Conservation (phyloP, 1,140 invertebrate species). For the Temnothorax curvispinosus region DNA sequence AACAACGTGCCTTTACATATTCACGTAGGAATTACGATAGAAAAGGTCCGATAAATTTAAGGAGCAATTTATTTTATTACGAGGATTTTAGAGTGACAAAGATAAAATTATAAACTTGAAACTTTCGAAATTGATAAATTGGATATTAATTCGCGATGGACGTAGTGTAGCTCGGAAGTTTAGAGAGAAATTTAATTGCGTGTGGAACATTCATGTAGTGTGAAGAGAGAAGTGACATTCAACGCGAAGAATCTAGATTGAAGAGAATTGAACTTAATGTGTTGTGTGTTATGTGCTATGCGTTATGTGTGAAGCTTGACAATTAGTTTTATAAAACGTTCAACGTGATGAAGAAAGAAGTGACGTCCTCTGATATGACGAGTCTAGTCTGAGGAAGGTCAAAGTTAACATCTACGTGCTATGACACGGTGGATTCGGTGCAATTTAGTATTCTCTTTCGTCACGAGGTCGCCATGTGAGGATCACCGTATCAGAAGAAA, state of each 20-base stretch:
- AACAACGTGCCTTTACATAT: background rate
- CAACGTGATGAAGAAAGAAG: background rate
- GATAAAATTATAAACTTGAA: background rate
- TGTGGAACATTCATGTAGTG: background rate
- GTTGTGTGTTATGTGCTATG: background rate
- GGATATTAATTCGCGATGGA: background rate
- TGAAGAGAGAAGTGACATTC: slow-evolving; percentile 11
- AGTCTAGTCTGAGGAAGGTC: slow-evolving; percentile 8
- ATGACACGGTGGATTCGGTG: slow-evolving; percentile 23
- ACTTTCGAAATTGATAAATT: background rate
- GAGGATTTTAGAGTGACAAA: background rate
- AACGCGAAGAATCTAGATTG: background rate
- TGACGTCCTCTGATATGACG: background rate
- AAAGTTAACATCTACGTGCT: background rate
- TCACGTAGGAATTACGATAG: background rate
- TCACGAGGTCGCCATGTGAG: slow-evolving; percentile 66
- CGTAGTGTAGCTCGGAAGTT: background rate
- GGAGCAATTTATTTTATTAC: slow-evolving; percentile 22
- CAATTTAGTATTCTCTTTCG: slow-evolving; percentile 3
- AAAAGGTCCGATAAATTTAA: background rate
- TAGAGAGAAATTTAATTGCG: background rate
- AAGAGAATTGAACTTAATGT: background rate
- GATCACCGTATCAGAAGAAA: background rate
- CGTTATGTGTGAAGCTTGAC: background rate
- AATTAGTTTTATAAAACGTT: background rate